Conservation (phyloP, 2,888 invertebrate species). For the Chelonus formosanus region DNA sequence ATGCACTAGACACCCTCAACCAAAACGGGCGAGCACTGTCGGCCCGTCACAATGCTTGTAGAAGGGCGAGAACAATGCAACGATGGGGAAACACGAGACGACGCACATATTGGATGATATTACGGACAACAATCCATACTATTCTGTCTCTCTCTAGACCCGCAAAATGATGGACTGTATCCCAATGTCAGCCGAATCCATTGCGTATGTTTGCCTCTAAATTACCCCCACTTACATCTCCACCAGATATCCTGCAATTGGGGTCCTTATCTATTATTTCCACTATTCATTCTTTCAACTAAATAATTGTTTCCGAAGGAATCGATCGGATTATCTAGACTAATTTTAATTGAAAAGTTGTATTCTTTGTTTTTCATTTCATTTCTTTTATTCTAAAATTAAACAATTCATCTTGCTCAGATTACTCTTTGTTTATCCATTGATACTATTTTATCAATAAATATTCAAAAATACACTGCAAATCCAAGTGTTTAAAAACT, state of each 20-base stretch:
- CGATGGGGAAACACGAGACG: constrained; percentile 59
- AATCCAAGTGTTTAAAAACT: too few relatives aligned
- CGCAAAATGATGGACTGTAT: constrained; percentile 3
- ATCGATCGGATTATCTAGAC: too few relatives aligned
- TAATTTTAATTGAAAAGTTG: neutral
- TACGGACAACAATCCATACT: constrained; percentile 49
- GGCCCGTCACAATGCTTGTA: constrained; percentile 53
- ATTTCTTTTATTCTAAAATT: too few relatives aligned
- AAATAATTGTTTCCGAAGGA: too few relatives aligned
- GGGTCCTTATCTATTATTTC: too few relatives aligned
- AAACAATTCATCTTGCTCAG: too few relatives aligned
- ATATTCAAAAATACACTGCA: too few relatives aligned
- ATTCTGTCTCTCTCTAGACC: constrained; percentile 30
- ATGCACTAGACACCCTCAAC: constrained; percentile 47
- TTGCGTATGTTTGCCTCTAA: constrained; percentile 2
- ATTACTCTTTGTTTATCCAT: too few relatives aligned
- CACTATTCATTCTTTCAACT: too few relatives aligned
- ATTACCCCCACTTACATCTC: neutral
- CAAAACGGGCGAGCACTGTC: constrained; percentile 13
- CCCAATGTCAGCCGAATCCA: constrained; percentile 7
- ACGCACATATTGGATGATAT: constrained; percentile 60
- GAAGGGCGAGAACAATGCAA: constrained; percentile 61
- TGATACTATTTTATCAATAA: too few relatives aligned
- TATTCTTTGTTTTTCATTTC: too few relatives aligned
- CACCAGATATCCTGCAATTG: neutral